Percentiles rank a stretch among this genome's conserved stretches.
Evolutionary conservation across 1,140 invertebrate species (phyloP).

Genomic region (Notospermus geniculatus): DNA sequence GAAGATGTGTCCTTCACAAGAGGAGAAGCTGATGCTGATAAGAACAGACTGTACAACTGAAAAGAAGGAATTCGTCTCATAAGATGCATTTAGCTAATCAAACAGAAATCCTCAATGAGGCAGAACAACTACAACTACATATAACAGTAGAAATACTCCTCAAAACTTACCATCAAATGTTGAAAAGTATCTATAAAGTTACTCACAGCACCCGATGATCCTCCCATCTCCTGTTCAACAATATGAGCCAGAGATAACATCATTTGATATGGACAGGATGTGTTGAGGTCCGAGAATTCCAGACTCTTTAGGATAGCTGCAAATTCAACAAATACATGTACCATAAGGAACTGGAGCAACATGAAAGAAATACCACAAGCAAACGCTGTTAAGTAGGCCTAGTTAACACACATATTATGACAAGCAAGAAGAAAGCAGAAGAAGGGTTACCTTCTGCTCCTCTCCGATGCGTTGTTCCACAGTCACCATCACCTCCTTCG

Average conservation of each 20-base stretch:
- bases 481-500: constrained; percentile 79
- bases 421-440: constrained; percentile 26
- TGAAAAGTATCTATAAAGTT: background rate
- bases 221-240: constrained; percentile 51
- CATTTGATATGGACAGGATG: constrained; percentile 30
- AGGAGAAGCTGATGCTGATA: constrained; percentile 63
- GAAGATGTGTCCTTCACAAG: constrained; percentile 34
- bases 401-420: no score
- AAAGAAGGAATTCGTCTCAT: constrained; percentile 6
- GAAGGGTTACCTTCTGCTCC: constrained; percentile 62
- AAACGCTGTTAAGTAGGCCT: no score
- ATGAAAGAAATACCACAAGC: no score
- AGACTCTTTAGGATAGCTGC: constrained; percentile 9
- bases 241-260: constrained; percentile 37
- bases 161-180: no score
- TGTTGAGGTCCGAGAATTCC: constrained; percentile 28
- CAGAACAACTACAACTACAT: no score
- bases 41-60: constrained; percentile 61
- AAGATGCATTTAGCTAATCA: no score
- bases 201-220: constrained; percentile 53
- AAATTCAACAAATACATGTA: constrained; percentile 2
- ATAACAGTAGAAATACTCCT: no score
- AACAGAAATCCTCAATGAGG: no score
- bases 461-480: constrained; percentile 69
- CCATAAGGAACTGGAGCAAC: background rate